Evolutionary conservation across 1,140 invertebrate genomes (phyloP).

Genomic region (Bombus ignitus): DNA sequence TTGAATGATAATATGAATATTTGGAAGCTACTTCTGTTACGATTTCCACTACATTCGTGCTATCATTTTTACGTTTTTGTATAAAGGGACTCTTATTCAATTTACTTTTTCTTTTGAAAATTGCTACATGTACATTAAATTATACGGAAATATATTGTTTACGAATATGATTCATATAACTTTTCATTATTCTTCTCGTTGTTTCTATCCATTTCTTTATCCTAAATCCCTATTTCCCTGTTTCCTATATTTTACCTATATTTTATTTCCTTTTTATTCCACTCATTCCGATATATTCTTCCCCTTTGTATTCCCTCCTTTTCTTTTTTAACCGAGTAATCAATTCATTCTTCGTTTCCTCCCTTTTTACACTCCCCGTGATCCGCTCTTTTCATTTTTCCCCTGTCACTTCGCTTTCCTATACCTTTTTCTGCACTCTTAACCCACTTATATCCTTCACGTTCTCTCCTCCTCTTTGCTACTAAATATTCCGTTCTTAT

Average conservation of each 20-base stretch:
- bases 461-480: too few relatives aligned
- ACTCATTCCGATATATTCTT: not conserved
- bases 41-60: too few relatives aligned
- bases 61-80: too few relatives aligned
- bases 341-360: not conserved
- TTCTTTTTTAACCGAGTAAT: not conserved
- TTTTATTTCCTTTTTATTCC: not conserved
- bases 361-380: not conserved
- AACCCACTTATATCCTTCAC: not conserved
- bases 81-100: too few relatives aligned
- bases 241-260: too few relatives aligned
- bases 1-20: not conserved
- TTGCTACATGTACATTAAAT: too few relatives aligned
- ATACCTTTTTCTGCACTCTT: not conserved
- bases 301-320: not conserved
- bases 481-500: not conserved
- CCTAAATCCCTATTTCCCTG: not conserved
- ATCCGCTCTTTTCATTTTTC: not conserved
- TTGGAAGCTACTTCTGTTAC: not conserved
- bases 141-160: not conserved
- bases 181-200: not conserved
- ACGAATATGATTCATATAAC: not conserved
- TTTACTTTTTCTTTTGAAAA: too few relatives aligned
- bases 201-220: not conserved
- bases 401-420: not conserved